phyloP scores from a whole-genome alignment of 2,888 invertebrate genomes.

The Acleris sparsana region DNA sequence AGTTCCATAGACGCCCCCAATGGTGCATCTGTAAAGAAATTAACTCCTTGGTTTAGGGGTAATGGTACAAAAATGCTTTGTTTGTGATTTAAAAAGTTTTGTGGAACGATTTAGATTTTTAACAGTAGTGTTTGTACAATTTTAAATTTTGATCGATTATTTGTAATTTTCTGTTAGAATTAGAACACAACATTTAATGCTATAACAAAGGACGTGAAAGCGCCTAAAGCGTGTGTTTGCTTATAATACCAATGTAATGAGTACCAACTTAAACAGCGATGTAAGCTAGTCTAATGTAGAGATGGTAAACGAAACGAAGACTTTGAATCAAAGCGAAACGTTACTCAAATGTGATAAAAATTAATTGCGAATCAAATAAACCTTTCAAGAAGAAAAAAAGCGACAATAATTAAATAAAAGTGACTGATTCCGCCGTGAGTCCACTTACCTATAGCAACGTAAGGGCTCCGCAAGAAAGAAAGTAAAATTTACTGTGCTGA shows the following conservation, averaged over 20 bases:
- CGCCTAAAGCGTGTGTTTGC: conserved; percentile 54
- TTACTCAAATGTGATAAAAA: conserved; percentile 73
- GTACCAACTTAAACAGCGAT: conserved; percentile 51
- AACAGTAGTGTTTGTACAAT: conserved; percentile 25
- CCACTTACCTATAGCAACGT: conserved; percentile 82
- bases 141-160: conserved; percentile 1
- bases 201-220: conserved; percentile 47
- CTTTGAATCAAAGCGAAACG: conserved; percentile 81
- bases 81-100: neutral
- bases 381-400: conserved; percentile 59
- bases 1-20: conserved; percentile 67
- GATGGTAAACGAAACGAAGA: conserved; percentile 62
- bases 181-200: conserved; percentile 22
- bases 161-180: conserved; percentile 6
- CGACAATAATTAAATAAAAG: conserved; percentile 61
- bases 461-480: conserved; percentile 84
- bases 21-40: conserved; percentile 71
- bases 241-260: conserved; percentile 45
- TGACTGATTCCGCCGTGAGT: conserved; percentile 68
- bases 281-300: conserved; percentile 60
- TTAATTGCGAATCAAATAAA: conserved; percentile 64
- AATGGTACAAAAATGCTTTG: neutral
- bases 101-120: neutral
- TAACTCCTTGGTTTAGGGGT: conserved; percentile 19
- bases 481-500: conserved; percentile 82